A percentile compares a stretch with the other conserved stretches of the same genome.
These are phyloP conservation scores for Schlechtendalia chinensis DNA, from an alignment of 1,140 invertebrate species.

Conservation along the genomic window DNA sequence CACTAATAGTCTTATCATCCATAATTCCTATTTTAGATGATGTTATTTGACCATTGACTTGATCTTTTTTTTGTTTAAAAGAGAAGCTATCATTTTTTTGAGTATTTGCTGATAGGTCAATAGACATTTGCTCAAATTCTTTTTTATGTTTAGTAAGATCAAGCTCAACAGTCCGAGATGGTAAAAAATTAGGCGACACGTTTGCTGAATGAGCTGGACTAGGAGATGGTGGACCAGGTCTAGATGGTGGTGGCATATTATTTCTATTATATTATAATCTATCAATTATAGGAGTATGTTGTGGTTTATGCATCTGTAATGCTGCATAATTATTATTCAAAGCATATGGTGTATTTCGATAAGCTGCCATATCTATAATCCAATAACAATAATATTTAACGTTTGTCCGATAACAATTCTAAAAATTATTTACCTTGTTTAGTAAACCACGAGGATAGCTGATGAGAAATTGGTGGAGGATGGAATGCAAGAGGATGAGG, in stretches of 20 bases:
- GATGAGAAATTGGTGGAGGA: constrained; percentile 38
- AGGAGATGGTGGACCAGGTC: constrained; percentile 39
- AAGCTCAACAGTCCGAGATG: constrained; percentile 19
- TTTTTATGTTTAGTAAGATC: constrained; percentile 45
- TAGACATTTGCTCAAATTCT: constrained; percentile 48
- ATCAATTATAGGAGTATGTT: constrained; percentile 46
- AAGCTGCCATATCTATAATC: constrained; percentile 44
- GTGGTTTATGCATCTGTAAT: constrained; percentile 32
- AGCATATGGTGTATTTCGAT: constrained; percentile 45
- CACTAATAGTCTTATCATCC: constrained; percentile 49
- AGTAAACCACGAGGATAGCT: constrained; percentile 45
- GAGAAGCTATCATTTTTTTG: constrained; percentile 4
- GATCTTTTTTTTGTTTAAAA: not conserved
- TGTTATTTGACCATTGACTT: constrained; percentile 33
- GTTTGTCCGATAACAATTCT: not conserved
- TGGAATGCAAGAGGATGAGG: constrained; percentile 48
- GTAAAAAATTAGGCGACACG: constrained; percentile 24
- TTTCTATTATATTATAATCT: constrained; percentile 35
- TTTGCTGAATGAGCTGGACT: constrained; percentile 39
- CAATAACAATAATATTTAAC: constrained; percentile 17
- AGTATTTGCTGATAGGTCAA: constrained; percentile 41
- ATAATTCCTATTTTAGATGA: constrained; percentile 16
- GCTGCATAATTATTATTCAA: constrained; percentile 24
- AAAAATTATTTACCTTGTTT: constrained; percentile 45
- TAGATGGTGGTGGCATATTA: constrained; percentile 49